These are phyloP conservation scores for Acleris holmiana DNA, from an alignment of 2,888 invertebrate species.

Conservation along the genomic window DNA sequence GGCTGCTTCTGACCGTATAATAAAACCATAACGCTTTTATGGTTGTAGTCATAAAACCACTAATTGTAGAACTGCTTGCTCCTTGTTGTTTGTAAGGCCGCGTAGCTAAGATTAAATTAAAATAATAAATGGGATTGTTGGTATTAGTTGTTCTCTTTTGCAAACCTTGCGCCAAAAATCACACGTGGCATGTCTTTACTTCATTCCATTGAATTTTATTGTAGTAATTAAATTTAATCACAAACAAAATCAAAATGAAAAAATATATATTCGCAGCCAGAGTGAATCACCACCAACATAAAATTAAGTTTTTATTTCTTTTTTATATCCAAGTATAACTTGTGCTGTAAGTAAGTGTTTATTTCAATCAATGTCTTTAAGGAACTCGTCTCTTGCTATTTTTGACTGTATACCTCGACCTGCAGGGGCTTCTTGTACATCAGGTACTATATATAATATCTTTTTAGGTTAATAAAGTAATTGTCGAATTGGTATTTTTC, in stretches of 20 bases:
- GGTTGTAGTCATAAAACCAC: too few relatives aligned
- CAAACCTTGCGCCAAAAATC: too few relatives aligned
- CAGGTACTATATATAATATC: constrained; percentile 56
- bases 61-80: too few relatives aligned
- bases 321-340: constrained; percentile 4
- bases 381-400: constrained; percentile 16
- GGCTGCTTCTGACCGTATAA: too few relatives aligned
- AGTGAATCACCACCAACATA: too few relatives aligned
- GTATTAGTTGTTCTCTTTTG: too few relatives aligned
- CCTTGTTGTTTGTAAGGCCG: too few relatives aligned
- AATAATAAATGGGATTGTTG: too few relatives aligned
- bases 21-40: too few relatives aligned
- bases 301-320: neutral
- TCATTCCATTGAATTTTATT: constrained; percentile 15
- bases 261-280: too few relatives aligned
- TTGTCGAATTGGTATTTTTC: constrained; percentile 45
- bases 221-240: neutral
- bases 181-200: neutral
- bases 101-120: too few relatives aligned
- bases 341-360: constrained; percentile 17
- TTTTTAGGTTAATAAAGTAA: constrained; percentile 69
- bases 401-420: constrained; percentile 27
- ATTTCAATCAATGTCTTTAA: constrained; percentile 3
- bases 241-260: too few relatives aligned
- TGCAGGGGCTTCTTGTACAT: constrained; percentile 49